Evolutionary conservation across 2,797 vertebrate genomes (phyloP).

Genomic region (Sphenopsis melanotis): DNA sequence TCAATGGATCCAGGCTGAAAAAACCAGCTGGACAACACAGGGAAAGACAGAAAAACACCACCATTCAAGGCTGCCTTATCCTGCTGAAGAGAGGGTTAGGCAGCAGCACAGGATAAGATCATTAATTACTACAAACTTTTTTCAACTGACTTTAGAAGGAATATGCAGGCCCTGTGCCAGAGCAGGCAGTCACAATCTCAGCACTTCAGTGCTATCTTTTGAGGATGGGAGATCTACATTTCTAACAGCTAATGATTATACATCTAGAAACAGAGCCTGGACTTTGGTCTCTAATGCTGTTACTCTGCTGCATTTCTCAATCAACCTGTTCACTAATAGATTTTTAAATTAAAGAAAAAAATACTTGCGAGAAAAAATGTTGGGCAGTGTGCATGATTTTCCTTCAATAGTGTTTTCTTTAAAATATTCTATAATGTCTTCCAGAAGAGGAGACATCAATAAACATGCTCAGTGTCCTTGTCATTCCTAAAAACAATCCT

Average conservation of each 20-base stretch:
- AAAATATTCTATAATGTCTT: not conserved
- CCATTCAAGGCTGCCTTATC: not conserved
- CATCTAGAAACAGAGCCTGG: slow-evolving; percentile 29
- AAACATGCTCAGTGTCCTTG: not conserved
- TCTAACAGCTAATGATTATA: slow-evolving; percentile 63
- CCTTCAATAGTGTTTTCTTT: not conserved
- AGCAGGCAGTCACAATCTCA: not conserved
- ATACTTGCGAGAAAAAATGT: not conserved
- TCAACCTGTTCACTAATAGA: not conserved
- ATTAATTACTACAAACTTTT: not conserved
- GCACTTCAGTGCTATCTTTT: slow-evolving; percentile 6
- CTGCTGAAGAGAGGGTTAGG: not conserved
- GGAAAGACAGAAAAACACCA: not conserved
- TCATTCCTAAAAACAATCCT: not conserved
- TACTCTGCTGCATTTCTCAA: slow-evolving; percentile 11
- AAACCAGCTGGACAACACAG: not conserved
- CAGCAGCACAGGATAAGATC: not conserved
- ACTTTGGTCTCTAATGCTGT: slow-evolving; percentile 25
- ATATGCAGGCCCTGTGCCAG: not conserved
- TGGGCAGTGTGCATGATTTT: not conserved
- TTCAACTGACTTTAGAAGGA: not conserved
- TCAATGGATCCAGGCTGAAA: not conserved
- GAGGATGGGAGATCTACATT: not conserved
- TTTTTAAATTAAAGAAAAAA: not conserved
- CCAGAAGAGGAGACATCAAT: not conserved